Evolutionary conservation across 53 echinoderm and acorn worm genomes (phyloP).

Genomic region (Zoroaster sp.): DNA sequence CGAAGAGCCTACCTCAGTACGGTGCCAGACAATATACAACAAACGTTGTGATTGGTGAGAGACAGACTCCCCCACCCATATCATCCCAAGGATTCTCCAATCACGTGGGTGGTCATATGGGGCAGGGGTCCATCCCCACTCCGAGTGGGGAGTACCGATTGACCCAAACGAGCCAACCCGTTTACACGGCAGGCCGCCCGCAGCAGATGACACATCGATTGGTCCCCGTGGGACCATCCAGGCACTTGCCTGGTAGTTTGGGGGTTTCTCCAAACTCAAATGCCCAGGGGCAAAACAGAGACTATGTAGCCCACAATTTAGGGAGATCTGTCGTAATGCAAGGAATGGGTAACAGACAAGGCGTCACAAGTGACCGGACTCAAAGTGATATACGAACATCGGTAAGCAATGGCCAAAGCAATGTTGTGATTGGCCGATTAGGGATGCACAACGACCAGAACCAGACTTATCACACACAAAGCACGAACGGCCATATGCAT

Average conservation of each 20-base stretch:
- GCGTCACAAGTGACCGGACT: constrained; percentile 17
- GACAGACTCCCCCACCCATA: constrained; percentile 64
- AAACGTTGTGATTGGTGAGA: constrained; percentile 56
- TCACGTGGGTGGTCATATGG: constrained; percentile 19
- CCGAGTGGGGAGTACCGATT: constrained; percentile 48
- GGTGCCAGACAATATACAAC: constrained; percentile 57
- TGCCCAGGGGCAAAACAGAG: constrained; percentile 27
- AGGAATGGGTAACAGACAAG: constrained; percentile 17
- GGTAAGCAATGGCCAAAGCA: background rate
- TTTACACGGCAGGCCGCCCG: constrained; percentile 16
- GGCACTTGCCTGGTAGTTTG: constrained; percentile 10
- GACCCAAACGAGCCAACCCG: constrained; percentile 31
- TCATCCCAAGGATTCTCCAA: constrained; percentile 38
- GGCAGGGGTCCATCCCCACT: constrained; percentile 47
- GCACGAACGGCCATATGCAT: constrained; percentile 55
- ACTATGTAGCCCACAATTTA: constrained; percentile 10
- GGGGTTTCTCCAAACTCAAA: background rate
- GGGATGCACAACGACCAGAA: constrained; percentile 30
- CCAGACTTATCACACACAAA: constrained; percentile 39
- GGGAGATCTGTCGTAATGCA: constrained; percentile 17
- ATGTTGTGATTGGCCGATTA: background rate
- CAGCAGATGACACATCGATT: constrained; percentile 53
- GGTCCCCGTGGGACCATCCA: constrained; percentile 9
- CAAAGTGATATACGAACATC: constrained; percentile 27
- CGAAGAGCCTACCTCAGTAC: constrained; percentile 41